Evolutionary conservation across 64 coral and sea anemone species (phyloP), one percentile per base, ranked within the genome.

Genomic region (Cladopsammia gracilis): DNA sequence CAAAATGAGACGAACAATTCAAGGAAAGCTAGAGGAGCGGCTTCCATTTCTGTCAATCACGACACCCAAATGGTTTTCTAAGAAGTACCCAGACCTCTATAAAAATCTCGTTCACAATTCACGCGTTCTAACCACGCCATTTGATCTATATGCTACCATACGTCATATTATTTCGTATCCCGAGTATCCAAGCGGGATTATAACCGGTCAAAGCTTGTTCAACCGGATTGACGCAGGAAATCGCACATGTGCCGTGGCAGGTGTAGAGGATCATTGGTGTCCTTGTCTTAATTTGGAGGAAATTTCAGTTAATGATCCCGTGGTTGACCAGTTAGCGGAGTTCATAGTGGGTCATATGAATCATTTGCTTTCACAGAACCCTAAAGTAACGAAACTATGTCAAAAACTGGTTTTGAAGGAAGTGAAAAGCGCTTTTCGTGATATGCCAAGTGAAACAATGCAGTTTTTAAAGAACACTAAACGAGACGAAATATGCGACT

Each of bases 21-120:
- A 96, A 87, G 94, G 94, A 23, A 96, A 96, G 44, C 89, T 92
- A 3, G 94, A 96, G 48, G 94, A 96, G 59, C 61, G 94, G 25
- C 83, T 96, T 20, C 94, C 94, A 54, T 85, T 91, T 43, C 73
- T 91, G 76, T 91, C 94, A 48, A 87, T 96, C n/a, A 87, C 74
- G 4, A 71, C 79, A 18, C 94, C 94, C 0, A 78, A 62, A 43
- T 96, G 94, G 94, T 96, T 96, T 73, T 46, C 45, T 44, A 44
- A 70, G 4, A 65, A 70, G 15, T 67, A 87, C 54, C 64, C 88
- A 70, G 23, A 87, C 25, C 73, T 96, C 23, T 71, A 77, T 53
- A 56, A 70, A 3, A 92, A 86, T 52, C 70, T 96, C 4, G 58
- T 87, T 5, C 83, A 50, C 12, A 96, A 96, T 54, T 59, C 83